Conservation (phyloP, 2,888 invertebrate species). For the Diarsia dahlii region DNA sequence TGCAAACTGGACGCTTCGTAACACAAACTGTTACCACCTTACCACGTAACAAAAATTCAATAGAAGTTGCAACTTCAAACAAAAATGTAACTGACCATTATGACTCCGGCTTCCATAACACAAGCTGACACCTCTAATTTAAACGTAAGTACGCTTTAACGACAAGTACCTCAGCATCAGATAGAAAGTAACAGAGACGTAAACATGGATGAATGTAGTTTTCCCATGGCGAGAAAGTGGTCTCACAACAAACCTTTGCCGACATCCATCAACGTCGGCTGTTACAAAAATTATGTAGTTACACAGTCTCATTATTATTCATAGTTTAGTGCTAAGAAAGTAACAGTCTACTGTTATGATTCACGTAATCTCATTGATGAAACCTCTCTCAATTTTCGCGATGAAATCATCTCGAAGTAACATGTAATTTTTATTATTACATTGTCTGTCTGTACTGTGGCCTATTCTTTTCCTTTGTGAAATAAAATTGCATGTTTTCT, state of each 20-base stretch:
- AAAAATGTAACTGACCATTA: constrained; percentile 1
- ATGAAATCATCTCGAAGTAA: constrained; percentile 52
- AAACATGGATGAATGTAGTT: constrained; percentile 78
- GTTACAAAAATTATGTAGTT: constrained; percentile 70
- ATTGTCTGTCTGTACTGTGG: constrained; percentile 27
- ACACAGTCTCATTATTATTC: constrained; percentile 59
- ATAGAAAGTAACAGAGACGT: constrained; percentile 72
- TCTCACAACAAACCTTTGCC: constrained; percentile 71
- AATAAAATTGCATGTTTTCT: constrained; percentile 47
- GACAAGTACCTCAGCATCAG: constrained; percentile 48
- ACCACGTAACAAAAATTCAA: constrained; percentile 3
- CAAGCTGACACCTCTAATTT: constrained; percentile 36
- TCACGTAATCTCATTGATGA: constrained; percentile 66
- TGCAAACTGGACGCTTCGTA: not conserved
- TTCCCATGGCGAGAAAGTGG: constrained; percentile 89
- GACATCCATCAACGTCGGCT: constrained; percentile 63
- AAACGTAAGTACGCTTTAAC: constrained; percentile 28
- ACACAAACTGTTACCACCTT: not conserved
- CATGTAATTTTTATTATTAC: constrained; percentile 50
- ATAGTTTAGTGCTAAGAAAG: constrained; percentile 64
- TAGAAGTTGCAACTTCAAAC: constrained; percentile 3
- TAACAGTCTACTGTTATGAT: constrained; percentile 59
- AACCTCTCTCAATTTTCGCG: constrained; percentile 48
- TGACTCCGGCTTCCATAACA: constrained; percentile 7
- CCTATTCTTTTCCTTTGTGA: constrained; percentile 37